These are phyloP conservation scores for Bombus huntii DNA, from an alignment of 1,140 invertebrate species.

Conservation along the genomic window DNA sequence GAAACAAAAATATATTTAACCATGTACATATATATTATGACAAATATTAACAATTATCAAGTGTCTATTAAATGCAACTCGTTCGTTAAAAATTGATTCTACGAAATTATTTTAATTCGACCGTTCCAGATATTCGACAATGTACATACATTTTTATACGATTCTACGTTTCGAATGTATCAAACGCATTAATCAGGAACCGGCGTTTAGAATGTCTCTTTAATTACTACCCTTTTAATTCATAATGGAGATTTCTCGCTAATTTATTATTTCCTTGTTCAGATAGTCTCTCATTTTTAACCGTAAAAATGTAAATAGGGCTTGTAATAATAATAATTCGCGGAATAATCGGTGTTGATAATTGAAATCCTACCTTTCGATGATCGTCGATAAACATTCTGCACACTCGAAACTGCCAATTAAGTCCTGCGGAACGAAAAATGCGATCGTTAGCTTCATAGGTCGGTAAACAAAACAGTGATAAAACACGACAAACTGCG, in stretches of 20 bases:
- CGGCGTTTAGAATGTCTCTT: background rate
- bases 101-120: background rate
- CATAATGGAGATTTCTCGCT: background rate
- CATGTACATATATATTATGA: background rate
- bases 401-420: background rate
- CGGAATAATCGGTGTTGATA: background rate
- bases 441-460: background rate
- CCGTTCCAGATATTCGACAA: background rate
- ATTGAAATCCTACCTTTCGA: constrained; percentile 4
- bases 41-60: background rate
- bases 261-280: background rate
- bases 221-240: background rate
- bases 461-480: background rate
- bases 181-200: background rate
- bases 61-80: background rate
- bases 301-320: background rate
- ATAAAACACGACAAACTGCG: background rate
- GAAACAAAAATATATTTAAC: too few relatives aligned
- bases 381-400: background rate
- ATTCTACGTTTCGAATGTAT: background rate
- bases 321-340: background rate
- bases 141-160: background rate
- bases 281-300: background rate
- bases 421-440: background rate
- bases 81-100: background rate